phyloP scores from a whole-genome alignment of 2,797 vertebrate species.

The Myioborus melanocephalus region DNA sequence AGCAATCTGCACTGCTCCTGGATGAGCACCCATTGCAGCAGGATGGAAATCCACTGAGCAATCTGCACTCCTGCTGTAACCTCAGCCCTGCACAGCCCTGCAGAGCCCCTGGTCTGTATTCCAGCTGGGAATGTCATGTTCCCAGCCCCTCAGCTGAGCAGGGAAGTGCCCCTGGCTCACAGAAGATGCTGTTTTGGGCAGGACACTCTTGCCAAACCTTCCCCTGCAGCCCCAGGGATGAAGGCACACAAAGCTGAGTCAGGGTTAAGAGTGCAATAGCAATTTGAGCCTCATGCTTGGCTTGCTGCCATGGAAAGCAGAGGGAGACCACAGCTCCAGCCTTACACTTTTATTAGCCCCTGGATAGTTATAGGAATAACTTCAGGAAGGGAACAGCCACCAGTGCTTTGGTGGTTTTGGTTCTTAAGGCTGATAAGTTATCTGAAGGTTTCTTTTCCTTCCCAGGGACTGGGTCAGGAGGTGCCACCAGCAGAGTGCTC shows the following conservation, averaged over 20 bases:
- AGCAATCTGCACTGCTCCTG: background rate
- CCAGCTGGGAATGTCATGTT: background rate
- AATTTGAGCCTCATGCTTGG: background rate
- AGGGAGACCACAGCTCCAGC: background rate
- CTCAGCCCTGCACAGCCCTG: background rate
- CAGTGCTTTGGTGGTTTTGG: background rate
- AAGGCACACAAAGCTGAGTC: background rate
- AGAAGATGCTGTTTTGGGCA: background rate
- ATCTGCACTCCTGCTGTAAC: background rate
- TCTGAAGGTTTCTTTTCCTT: background rate
- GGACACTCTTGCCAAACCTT: background rate
- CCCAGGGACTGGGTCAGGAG: background rate
- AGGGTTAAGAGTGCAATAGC: conserved; percentile 16
- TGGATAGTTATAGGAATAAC: background rate
- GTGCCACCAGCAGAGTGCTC: background rate
- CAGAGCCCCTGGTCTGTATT: background rate
- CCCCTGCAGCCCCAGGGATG: background rate
- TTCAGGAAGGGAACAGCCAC: background rate
- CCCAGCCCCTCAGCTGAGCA: background rate
- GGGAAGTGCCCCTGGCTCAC: background rate
- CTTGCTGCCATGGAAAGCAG: background rate
- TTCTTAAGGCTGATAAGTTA: background rate
- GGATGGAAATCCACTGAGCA: background rate
- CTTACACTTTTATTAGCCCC: background rate
- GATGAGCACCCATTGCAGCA: background rate